Conservation (phyloP, 2,888 invertebrate species). For the Drosophila barbarae region DNA sequence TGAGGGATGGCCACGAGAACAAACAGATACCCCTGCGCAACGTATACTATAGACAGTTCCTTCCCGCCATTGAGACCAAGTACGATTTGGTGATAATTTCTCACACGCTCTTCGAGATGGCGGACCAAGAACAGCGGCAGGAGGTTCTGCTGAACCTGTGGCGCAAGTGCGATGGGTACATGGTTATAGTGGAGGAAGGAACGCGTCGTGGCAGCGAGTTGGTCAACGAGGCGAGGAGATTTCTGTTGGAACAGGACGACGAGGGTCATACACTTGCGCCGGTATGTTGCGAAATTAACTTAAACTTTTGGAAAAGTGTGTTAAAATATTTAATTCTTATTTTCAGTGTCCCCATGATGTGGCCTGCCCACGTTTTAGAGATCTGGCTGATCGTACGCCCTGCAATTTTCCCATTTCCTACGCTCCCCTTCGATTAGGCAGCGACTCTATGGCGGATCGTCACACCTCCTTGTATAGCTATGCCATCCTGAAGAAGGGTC, state of each 20-base stretch:
- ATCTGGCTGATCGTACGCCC: slow-evolving; percentile 82
- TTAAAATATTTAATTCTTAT: not conserved
- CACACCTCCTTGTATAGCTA: slow-evolving; percentile 86
- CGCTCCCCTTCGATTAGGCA: slow-evolving; percentile 80
- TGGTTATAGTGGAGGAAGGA: slow-evolving; percentile 92
- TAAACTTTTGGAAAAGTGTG: no score
- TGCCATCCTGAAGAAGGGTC: slow-evolving; percentile 89
- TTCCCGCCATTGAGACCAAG: slow-evolving; percentile 84
- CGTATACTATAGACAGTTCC: slow-evolving; percentile 89
- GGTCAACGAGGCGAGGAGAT: slow-evolving; percentile 91
- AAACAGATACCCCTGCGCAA: slow-evolving; percentile 82
- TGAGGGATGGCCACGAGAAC: slow-evolving; percentile 84
- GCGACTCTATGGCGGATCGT: slow-evolving; percentile 79
- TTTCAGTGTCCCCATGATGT: slow-evolving; percentile 89
- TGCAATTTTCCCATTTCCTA: slow-evolving; percentile 89
- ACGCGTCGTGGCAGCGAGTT: slow-evolving; percentile 89
- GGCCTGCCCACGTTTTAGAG: slow-evolving; percentile 85
- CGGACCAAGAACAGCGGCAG: slow-evolving; percentile 83
- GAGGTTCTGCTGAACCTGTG: slow-evolving; percentile 88
- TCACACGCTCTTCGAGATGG: slow-evolving; percentile 90
- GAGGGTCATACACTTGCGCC: slow-evolving; percentile 87
- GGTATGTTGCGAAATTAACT: slow-evolving; percentile 80
- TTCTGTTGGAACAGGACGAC: slow-evolving; percentile 82
- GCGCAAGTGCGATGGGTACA: slow-evolving; percentile 90
- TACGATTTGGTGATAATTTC: slow-evolving; percentile 91